Base-by-base conservation (phyloP, 2,113 vertebrate genomes). In the Eolophus roseicapilla region DNA sequence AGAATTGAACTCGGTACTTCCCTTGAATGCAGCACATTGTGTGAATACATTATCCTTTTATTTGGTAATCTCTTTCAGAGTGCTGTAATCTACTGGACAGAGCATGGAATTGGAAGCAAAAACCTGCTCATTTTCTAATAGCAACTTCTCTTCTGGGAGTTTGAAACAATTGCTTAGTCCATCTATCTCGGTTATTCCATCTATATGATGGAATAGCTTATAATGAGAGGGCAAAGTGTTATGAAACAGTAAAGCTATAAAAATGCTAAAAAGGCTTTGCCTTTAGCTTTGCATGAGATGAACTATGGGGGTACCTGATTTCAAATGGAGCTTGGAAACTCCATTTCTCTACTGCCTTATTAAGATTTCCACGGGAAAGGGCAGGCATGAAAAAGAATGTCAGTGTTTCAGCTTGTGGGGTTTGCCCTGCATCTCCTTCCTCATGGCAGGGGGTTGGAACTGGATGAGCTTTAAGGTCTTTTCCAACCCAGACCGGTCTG, bases 31-130 rank as follows among this genome's bases (percentile, higher is more conserved):
- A 60, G 86, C 77, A 73, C 88, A 79, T 57, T 88, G 73, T 93
- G 86, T 96, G 95, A 95, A 97, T 94, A 89, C 59, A 76, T 96
- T 96, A 97, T 90, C 90, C 83, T 80, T 96, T 90, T 91, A 89
- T 88, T 97, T 89, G 90, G 90, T 95, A 82, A 93, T 86, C 80
- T 93, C 75, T 81, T 79, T 90, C 75, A 84, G 92, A 86, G 80
- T 88, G 14, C 80, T 92, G 81, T 92, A 86, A 96, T 93, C 92
- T 96, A 84, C 80, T 94, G 95, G 96, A 92, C 92, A 93, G 88
- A 79, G 47, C 76, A 71, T 17, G 73, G 77, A 92, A 93, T 64
- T 96, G 90, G 80, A 93, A 88, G 88, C 76, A 95, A 86, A 92
- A 92, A 88, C 37, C 74, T 65, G 49, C 77, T 96, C 88, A 86